A percentile compares a stretch with the other conserved stretches of the same genome.
Conservation (phyloP, 2,797 vertebrate species). For the Channallabes apus region DNA sequence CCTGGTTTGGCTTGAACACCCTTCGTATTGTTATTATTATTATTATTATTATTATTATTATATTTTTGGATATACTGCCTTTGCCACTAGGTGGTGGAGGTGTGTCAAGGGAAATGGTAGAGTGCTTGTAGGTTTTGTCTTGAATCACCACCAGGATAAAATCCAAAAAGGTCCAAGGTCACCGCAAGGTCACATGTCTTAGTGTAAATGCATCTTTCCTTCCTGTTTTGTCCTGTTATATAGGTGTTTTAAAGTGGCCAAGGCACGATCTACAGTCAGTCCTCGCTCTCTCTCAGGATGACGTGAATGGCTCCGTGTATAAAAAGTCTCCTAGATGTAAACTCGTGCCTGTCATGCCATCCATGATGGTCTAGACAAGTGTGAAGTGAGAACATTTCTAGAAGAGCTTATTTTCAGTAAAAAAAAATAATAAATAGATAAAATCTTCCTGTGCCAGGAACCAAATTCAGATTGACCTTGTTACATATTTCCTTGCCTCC, state of each 20-base stretch:
- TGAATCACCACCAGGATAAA: not conserved
- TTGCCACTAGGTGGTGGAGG: not conserved
- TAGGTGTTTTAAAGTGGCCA: too few relatives aligned
- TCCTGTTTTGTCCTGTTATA: not conserved
- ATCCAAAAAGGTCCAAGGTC: not conserved
- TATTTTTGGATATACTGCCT: not conserved
- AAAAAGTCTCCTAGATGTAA: not conserved
- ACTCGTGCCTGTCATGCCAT: not conserved
- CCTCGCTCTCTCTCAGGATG: not conserved
- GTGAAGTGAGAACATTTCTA: not conserved
- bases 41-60: not conserved
- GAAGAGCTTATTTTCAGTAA: not conserved
- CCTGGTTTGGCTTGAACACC: too few relatives aligned
- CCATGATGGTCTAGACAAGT: not conserved
- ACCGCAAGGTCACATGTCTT: not conserved
- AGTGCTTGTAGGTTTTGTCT: not conserved
- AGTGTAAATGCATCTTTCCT: not conserved
- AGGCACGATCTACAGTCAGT: not conserved
- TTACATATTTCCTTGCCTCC: slow-evolving; percentile 6
- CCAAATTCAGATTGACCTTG: slow-evolving; percentile 23
- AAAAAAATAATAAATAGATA: not conserved
- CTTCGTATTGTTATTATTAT: not conserved
- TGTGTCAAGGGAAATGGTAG: not conserved
- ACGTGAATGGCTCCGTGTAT: not conserved
- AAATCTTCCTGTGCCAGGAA: not conserved